Conservation (phyloP, 2,113 vertebrate species). For the Ceyx margarethae region DNA sequence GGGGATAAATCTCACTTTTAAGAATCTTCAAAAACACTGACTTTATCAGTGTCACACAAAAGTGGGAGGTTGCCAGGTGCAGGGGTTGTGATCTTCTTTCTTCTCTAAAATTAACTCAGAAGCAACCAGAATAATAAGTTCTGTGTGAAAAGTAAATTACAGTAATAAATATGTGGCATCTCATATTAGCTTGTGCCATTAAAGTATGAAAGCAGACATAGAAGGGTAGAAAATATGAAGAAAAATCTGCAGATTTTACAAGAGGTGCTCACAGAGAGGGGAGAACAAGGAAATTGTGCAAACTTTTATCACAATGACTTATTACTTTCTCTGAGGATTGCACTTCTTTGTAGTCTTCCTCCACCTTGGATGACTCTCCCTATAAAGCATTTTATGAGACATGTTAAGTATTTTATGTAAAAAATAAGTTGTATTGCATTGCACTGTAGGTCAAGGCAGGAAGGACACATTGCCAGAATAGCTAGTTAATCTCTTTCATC, state of each 20-base stretch:
- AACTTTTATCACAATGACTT: background rate
- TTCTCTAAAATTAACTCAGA: background rate
- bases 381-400: slow-evolving; percentile 60
- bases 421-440: slow-evolving; percentile 22
- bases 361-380: slow-evolving; percentile 15
- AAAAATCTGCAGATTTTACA: background rate
- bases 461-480: slow-evolving; percentile 43
- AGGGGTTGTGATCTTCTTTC: background rate
- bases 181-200: background rate
- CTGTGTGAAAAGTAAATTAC: background rate
- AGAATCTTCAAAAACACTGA: background rate
- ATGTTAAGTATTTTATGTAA: slow-evolving; percentile 40
- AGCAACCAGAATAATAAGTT: background rate
- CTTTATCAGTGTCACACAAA: background rate
- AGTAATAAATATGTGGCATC: background rate
- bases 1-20: background rate
- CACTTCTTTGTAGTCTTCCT: background rate
- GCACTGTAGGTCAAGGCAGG: slow-evolving; percentile 42
- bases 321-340: background rate
- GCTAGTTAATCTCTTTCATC: slow-evolving; percentile 53
- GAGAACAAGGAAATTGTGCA: slow-evolving; percentile 14
- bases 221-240: background rate
- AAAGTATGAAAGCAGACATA: background rate
- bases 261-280: background rate
- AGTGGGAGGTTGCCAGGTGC: background rate